These are phyloP conservation scores for Hypotaenidia philippensis DNA, from an alignment of 2,797 vertebrate species.

Conservation along the genomic window DNA sequence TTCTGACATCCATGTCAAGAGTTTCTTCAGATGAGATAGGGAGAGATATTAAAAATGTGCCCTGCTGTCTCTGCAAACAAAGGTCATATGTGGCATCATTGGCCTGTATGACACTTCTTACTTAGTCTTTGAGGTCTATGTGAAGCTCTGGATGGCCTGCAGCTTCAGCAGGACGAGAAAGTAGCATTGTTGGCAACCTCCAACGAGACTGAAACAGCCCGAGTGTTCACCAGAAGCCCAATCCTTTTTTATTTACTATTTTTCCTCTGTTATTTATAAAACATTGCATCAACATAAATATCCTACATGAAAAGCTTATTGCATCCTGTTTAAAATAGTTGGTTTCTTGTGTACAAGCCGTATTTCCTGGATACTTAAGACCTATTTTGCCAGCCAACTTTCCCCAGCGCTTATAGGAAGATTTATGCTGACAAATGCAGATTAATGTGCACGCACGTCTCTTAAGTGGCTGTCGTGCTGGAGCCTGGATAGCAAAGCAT, in stretches of 20 bases:
- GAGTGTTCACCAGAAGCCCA: not conserved
- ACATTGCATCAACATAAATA: not conserved
- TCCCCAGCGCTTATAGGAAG: constrained; percentile 11
- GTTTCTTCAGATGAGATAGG: not conserved
- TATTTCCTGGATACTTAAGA: constrained; percentile 21
- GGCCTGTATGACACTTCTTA: not conserved
- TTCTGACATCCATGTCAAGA: not conserved
- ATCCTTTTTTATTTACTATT: not conserved
- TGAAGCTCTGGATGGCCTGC: not conserved
- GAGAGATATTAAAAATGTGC: not conserved
- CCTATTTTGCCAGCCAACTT: not conserved
- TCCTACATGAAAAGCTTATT: not conserved
- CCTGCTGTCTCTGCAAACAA: not conserved
- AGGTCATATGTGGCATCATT: fast-evolving
- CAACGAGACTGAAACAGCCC: not conserved
- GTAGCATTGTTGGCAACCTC: not conserved
- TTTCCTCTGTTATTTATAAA: constrained; percentile 39
- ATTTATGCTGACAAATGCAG: not conserved
- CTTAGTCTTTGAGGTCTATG: not conserved
- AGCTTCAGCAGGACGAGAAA: not conserved
- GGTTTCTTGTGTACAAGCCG: not conserved
- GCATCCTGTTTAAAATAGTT: constrained; percentile 43
- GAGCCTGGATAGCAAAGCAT: not conserved
- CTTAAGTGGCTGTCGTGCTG: not conserved
- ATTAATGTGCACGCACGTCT: not conserved